Evolutionary conservation across 2,113 vertebrate species (phyloP).

Genomic region (Himantopus leucocephalus): DNA sequence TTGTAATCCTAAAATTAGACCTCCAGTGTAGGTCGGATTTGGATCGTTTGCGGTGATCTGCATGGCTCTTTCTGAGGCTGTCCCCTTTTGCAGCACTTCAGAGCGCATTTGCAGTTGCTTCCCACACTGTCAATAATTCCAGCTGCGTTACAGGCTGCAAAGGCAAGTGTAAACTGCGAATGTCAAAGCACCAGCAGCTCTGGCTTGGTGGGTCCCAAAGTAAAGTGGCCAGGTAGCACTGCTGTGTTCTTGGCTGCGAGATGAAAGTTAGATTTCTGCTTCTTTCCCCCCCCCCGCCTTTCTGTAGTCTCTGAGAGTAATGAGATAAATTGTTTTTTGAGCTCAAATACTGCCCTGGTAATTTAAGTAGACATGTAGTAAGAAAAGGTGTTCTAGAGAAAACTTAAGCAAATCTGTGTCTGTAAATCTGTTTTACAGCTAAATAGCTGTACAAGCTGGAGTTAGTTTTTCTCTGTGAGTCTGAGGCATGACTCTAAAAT

Average conservation of each 20-base stretch:
- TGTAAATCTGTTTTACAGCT: neutral
- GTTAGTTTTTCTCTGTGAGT: neutral
- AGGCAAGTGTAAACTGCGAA: too few species aligned
- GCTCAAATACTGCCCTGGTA: neutral
- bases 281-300: neutral
- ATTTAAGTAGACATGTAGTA: neutral
- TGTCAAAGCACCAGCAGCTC: neutral
- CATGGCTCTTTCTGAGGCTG: neutral
- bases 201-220: neutral
- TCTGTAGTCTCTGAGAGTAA: neutral
- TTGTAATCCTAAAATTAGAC: conserved; percentile 49
- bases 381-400: neutral
- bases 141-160: neutral
- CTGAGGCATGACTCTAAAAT: neutral
- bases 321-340: neutral
- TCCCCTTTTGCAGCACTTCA: neutral
- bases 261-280: neutral
- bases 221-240: neutral
- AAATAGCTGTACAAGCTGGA: neutral
- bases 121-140: neutral
- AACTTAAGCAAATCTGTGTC: neutral
- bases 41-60: neutral
- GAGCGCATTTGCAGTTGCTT: neutral
- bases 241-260: rapidly evolving
- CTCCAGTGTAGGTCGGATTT: neutral